A percentile compares a stretch with the other conserved stretches of the same genome.
Evolutionary conservation across 2,888 invertebrate species (phyloP).

Genomic region (Microctonus brassicae): DNA sequence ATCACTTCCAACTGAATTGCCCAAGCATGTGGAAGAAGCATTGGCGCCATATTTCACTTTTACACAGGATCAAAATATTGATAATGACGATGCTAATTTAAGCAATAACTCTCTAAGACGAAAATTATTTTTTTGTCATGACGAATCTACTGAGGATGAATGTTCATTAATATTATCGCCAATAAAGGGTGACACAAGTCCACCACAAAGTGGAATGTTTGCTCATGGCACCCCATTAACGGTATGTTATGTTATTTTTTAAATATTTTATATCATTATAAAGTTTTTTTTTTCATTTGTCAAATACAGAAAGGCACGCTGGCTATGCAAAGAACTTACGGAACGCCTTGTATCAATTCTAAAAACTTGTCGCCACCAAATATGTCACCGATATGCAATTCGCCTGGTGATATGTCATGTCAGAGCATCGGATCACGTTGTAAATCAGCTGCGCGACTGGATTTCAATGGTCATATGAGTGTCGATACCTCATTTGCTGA

Average conservation of each 20-base stretch:
- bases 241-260: slow-evolving; percentile 44
- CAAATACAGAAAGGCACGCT: slow-evolving; percentile 43
- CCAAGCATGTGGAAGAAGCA: slow-evolving; percentile 75
- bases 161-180: slow-evolving; percentile 54
- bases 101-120: slow-evolving; percentile 64
- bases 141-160: slow-evolving; percentile 54
- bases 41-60: slow-evolving; percentile 76
- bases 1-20: slow-evolving; percentile 76
- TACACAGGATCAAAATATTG: slow-evolving; percentile 67
- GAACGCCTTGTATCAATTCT: slow-evolving; percentile 52
- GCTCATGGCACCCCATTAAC: slow-evolving; percentile 58
- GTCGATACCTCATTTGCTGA: slow-evolving; percentile 49
- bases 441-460: slow-evolving; percentile 54
- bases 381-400: slow-evolving; percentile 60
- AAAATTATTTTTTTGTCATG: slow-evolving; percentile 61
- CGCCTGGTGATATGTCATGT: slow-evolving; percentile 51
- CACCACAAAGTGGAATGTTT: slow-evolving; percentile 63
- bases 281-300: slow-evolving; percentile 19
- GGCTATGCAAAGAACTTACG: slow-evolving; percentile 48
- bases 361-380: slow-evolving; percentile 56
- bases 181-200: slow-evolving; percentile 53
- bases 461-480: slow-evolving; percentile 62
- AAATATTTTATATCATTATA: background rate
- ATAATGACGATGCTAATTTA: slow-evolving; percentile 60
- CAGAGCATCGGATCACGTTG: slow-evolving; percentile 55